These are phyloP conservation scores for Macropis europaea DNA, from an alignment of 2,888 invertebrate species.

Conservation along the genomic window DNA sequence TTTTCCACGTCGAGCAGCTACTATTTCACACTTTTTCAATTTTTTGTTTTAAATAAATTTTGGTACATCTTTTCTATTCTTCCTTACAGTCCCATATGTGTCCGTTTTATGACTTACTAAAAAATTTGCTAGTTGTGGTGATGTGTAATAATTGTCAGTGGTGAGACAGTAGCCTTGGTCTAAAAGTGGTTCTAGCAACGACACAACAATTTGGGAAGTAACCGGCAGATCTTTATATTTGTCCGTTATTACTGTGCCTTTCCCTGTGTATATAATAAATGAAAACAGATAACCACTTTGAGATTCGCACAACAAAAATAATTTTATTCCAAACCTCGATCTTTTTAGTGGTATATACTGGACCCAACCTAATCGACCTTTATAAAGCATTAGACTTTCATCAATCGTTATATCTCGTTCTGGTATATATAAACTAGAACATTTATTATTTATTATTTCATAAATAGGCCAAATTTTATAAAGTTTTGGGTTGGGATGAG, in stretches of 20 bases:
- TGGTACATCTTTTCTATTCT: not conserved
- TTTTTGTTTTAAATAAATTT: too few species aligned
- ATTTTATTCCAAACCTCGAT: conserved; percentile 10
- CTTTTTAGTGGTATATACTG: conserved; percentile 11
- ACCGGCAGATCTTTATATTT: too few species aligned
- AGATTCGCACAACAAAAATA: conserved; percentile 3
- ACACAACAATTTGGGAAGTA: too few species aligned
- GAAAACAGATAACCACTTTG: conserved; percentile 5
- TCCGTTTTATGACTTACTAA: not conserved
- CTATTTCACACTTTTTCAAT: too few species aligned
- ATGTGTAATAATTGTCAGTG: not conserved
- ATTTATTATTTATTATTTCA: conserved; percentile 15
- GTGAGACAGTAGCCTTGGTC: not conserved
- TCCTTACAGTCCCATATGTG: not conserved
- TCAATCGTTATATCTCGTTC: conserved; percentile 4
- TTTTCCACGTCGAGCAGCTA: too few species aligned
- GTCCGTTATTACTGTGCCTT: too few species aligned
- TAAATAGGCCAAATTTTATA: too few species aligned
- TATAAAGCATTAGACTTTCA: conserved; percentile 16
- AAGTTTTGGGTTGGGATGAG: too few species aligned
- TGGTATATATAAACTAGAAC: conserved; percentile 6
- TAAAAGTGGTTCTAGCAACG: not conserved
- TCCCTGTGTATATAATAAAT: not conserved
- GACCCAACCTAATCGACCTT: conserved; percentile 8
- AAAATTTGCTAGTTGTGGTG: not conserved